Evolutionary conservation across 2,113 vertebrate species (phyloP).

Genomic region (Pica pica): DNA sequence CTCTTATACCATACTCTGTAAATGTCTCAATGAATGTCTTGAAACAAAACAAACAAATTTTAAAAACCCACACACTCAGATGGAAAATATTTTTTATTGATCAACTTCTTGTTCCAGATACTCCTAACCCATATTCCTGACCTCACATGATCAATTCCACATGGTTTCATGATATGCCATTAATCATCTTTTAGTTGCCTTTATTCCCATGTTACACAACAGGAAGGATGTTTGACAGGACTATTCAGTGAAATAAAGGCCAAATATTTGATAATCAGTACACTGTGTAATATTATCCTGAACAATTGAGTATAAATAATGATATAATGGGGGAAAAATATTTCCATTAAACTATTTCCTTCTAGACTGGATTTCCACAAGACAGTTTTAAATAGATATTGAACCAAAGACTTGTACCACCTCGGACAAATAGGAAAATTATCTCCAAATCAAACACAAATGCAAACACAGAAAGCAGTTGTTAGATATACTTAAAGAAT

Average conservation of each 20-base stretch:
- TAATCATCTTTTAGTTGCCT: not conserved
- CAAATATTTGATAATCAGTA: slow-evolving; percentile 31
- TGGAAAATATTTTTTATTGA: slow-evolving; percentile 27
- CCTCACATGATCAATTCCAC: slow-evolving; percentile 13
- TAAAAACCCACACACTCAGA: not conserved
- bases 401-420: not conserved
- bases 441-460: not conserved
- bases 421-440: not conserved
- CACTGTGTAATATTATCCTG: not conserved
- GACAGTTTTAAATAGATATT: not conserved
- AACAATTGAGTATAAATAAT: slow-evolving; percentile 34
- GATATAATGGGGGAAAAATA: not conserved
- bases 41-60: not conserved
- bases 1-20: not conserved
- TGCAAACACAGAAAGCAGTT: not conserved
- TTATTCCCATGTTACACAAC: slow-evolving; percentile 41
- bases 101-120: not conserved
- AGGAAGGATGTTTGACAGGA: not conserved
- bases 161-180: slow-evolving; percentile 8
- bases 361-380: not conserved
- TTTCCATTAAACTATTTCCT: not conserved
- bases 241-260: slow-evolving; percentile 10
- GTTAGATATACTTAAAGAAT: not conserved
- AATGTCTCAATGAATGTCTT: not conserved
- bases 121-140: not conserved